Base-by-base conservation (phyloP, 92 coral and sea anemone genomes). In the Zoanthus gigantus region DNA sequence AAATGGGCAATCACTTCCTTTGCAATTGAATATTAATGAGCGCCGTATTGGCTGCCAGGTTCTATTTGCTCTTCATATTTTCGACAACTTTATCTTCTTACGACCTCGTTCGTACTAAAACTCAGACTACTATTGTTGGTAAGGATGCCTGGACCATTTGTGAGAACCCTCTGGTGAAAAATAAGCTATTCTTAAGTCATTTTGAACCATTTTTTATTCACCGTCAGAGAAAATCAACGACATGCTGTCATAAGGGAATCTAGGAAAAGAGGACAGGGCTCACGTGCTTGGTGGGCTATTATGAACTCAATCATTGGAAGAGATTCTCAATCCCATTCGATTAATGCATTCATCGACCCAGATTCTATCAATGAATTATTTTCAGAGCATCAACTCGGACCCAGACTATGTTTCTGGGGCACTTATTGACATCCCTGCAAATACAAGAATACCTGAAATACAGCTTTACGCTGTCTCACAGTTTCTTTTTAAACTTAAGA, bases 271-370 rank as follows among this genome's bases (percentile, higher is more conserved):
- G 60, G 23, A 4, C 65, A 65, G 86, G 75, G 75, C 86, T 81
- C 86, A 32, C 52, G 58, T 29, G 86, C 28, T 37, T 82, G 86
- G 58, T 82, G 86, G 86, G 75, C 76, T 37, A 82, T 72, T 46
- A 60, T 65, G 74, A 82, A 82, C 76, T 82, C 76, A 28, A 37
- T 82, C 75, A 82, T 74, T 63, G 75, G 86, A 82, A 82, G 86
- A 63, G 30, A 80, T 80, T 60, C 74, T 28, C 85, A 53, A 58
- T 30, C 18, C 74, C 53, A 60, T 0, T 80, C 85, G 29, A 28
- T 61, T 9, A 85, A 54, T 74, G 67, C 88, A 48, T n/a, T 74
- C 58, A 73, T 85, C 58, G 81, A 73, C 31, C 84, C 83, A 45
- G 72, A 85, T 73, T 13, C 45, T n/a, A 74, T 85, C 42, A 85